Evolutionary conservation across 1,140 invertebrate genomes (phyloP).

Genomic region (Conus ventricosus): DNA sequence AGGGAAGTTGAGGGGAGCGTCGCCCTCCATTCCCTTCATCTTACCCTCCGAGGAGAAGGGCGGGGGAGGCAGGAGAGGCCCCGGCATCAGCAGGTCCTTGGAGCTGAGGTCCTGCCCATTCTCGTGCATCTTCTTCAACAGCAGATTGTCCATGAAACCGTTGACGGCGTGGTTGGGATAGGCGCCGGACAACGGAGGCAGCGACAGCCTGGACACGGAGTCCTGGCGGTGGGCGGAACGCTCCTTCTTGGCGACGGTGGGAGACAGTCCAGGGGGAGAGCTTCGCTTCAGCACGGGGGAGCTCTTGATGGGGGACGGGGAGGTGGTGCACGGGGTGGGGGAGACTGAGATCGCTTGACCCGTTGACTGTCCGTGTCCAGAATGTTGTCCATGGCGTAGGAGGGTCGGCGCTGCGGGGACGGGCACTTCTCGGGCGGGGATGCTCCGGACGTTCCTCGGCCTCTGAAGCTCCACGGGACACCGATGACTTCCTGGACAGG

Average conservation of each 20-base stretch:
- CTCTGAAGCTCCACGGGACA: not conserved
- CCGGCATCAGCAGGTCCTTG: constrained; percentile 12
- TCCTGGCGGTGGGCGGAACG: not conserved
- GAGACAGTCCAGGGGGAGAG: not conserved
- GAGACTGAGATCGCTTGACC: not conserved
- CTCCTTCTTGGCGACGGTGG: not conserved
- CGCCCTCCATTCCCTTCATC: not conserved
- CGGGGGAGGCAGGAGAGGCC: not conserved
- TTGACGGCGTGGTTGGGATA: constrained; percentile 41
- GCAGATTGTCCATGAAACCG: constrained; percentile 60
- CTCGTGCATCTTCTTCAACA: constrained; percentile 67
- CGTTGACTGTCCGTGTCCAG: not conserved
- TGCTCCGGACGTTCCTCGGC: not conserved
- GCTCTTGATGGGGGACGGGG: not conserved
- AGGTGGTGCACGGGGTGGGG: not conserved
- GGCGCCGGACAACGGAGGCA: constrained; percentile 50
- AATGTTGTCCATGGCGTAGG: constrained; percentile 15
- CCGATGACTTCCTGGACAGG: constrained; percentile 85
- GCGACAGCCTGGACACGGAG: not conserved
- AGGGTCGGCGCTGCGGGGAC: not conserved
- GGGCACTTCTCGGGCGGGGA: not conserved
- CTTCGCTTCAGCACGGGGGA: not conserved
- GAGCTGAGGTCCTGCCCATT: constrained; percentile 46
- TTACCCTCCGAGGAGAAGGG: constrained; percentile 31
- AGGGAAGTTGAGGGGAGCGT: constrained; percentile 3